Evolutionary conservation across 2,113 vertebrate genomes (phyloP).

Genomic region (Vombatus ursinus): DNA sequence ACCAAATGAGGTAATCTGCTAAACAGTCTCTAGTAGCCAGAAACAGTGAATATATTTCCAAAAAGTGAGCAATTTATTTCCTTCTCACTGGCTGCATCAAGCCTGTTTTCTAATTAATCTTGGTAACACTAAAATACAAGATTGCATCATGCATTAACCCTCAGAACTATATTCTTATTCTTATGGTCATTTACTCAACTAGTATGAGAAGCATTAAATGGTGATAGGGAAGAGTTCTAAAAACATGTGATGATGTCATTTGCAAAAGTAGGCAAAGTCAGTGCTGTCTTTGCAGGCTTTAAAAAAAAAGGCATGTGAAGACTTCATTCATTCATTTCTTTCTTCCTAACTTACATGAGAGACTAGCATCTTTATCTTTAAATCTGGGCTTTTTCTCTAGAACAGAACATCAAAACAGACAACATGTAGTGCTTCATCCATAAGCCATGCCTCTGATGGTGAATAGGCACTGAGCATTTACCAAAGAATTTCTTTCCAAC

Average conservation of each 20-base stretch:
- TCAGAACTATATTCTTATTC: not conserved
- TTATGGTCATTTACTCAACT: not conserved
- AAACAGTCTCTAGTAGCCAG: slow-evolving; percentile 53
- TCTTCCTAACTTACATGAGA: not conserved
- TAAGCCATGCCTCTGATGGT: not conserved
- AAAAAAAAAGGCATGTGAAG: not conserved
- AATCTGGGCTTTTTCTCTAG: not conserved
- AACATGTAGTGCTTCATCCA: not conserved
- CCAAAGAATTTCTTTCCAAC: not conserved
- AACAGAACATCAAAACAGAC: not conserved
- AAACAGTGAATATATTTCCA: slow-evolving; percentile 52
- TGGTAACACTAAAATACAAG: slow-evolving; percentile 48
- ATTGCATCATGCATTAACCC: slow-evolving; percentile 27
- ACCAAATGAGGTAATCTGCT: slow-evolving; percentile 50
- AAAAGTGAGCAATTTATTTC: slow-evolving; percentile 54
- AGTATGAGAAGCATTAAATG: not conserved
- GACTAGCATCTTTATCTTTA: not conserved
- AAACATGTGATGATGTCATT: not conserved
- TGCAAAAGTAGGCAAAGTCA: not conserved
- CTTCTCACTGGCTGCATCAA: slow-evolving; percentile 24
- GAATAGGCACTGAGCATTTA: not conserved
- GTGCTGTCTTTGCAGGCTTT: not conserved
- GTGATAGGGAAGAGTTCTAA: not conserved
- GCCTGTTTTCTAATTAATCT: slow-evolving; percentile 1
- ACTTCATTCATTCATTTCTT: not conserved